Evolutionary conservation across 2,797 vertebrate genomes (phyloP).

Genomic region (Anisognathus igniventris): DNA sequence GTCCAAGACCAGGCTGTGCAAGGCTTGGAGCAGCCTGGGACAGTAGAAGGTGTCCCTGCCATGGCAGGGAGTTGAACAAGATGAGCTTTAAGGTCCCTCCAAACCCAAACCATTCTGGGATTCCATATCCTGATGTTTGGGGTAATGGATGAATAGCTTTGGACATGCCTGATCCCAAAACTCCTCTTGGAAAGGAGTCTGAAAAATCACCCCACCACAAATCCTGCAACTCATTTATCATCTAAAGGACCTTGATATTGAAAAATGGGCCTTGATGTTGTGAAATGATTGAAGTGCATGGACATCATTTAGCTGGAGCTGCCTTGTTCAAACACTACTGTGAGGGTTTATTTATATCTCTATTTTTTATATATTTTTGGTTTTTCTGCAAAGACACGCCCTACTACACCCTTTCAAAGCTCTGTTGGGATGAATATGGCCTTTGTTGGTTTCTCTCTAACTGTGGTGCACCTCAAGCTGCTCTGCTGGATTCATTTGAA

Average conservation of each 20-base stretch:
- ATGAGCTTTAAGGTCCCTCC: neutral
- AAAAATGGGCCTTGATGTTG: constrained; percentile 30
- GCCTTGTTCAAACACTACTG: neutral
- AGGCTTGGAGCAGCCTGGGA: neutral
- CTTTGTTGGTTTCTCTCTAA: neutral
- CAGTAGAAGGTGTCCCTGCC: neutral
- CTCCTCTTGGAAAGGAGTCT: neutral
- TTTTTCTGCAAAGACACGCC: neutral
- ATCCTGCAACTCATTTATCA: neutral
- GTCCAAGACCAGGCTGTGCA: neutral
- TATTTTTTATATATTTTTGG: neutral
- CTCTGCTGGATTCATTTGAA: neutral
- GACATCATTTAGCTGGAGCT: constrained; percentile 25
- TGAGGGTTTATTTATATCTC: neutral
- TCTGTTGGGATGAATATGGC: constrained; percentile 1
- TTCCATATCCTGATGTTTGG: neutral
- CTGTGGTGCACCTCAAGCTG: neutral
- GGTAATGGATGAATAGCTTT: neutral
- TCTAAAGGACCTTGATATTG: neutral
- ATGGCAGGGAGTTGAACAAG: fast-evolving
- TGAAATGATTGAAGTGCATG: constrained; percentile 2
- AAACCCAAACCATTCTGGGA: neutral
- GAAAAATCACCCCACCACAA: neutral
- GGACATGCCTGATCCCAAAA: neutral
- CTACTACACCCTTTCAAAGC: neutral